These are phyloP conservation scores for Bombus turneri DNA, from an alignment of 1,140 invertebrate species.

Conservation along the genomic window DNA sequence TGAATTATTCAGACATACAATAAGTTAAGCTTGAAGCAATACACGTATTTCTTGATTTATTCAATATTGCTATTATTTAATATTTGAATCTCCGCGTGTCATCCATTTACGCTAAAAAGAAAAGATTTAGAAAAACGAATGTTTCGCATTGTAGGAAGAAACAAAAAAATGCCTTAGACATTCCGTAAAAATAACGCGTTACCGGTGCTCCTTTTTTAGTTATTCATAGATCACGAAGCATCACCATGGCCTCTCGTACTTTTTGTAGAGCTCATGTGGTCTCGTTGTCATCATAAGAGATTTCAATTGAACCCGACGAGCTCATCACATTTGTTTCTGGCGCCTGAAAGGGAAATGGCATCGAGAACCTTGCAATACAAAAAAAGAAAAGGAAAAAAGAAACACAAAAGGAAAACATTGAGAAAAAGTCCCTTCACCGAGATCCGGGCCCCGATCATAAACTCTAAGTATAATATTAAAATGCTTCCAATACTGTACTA, in stretches of 20 bases:
- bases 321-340: neutral
- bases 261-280: slow-evolving; percentile 4
- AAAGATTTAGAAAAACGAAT: neutral
- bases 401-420: slow-evolving; percentile 1
- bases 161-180: slow-evolving; percentile 37
- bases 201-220: slow-evolving; percentile 12
- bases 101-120: neutral
- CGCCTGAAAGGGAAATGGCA: slow-evolving; percentile 42
- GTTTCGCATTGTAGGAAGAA: neutral
- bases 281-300: neutral
- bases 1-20: neutral
- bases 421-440: slow-evolving; percentile 62
- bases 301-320: neutral
- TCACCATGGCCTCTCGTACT: slow-evolving; percentile 47
- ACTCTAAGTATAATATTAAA: slow-evolving; percentile 76
- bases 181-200: slow-evolving; percentile 29
- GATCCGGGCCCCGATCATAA: slow-evolving; percentile 66
- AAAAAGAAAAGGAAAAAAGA: neutral
- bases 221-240: slow-evolving; percentile 15
- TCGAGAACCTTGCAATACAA: slow-evolving; percentile 62
- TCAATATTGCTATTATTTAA: neutral
- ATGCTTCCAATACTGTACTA: slow-evolving; percentile 82
- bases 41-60: neutral
- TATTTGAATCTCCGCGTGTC: slow-evolving; percentile 25
- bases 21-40: neutral